Evolutionary conservation across 2,797 vertebrate species (phyloP), one percentile per base, ranked within the genome.

Genomic region (Chrosomus eos): DNA sequence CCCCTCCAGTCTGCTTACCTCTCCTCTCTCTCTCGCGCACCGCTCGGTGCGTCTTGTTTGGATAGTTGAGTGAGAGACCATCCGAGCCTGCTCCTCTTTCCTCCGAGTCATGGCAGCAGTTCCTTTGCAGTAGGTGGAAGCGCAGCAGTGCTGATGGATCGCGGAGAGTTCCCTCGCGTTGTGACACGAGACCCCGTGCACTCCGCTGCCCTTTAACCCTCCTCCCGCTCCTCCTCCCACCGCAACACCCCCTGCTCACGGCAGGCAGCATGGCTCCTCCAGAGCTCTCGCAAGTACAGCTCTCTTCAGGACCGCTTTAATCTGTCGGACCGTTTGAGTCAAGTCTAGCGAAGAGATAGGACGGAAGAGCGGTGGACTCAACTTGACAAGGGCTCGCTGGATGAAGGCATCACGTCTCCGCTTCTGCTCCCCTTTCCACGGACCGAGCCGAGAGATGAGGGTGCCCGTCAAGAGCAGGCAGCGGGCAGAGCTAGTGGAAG

Each of bases 391-490:
- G 74, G 90, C 79, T 90, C 21, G 9, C 77, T 83, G 86, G 80
- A 83, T 83, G 86, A 81, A 80, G 62, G 80, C 76, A 75, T 68
- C 40, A 71, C 51, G 23, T 64, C 23, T 23, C 23, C 21, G 48
- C 73, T 80, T 48, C 55, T 77, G 72, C 67, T 81, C 23, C 67
- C 81, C 67, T 86, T 51, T 68, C 82, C 62, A 73, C 28, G 28
- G 80, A 83, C 79, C 40, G 74, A 90, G 58, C 87, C 91, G 89
- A 92, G 92, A 89, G 91, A 92, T 88, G 92, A 92, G 90, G 92
- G 87, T 88, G 91, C 90, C 92, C 91, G 90, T 91, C 92, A 82
- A 91, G 91, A 88, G 85, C 89, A 87, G 88, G 90, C 88, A 92
- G 87, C 89, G 92, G 90, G 89, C 92, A 90, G 82, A 86, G 89